Base-by-base conservation (phyloP, 2,797 vertebrate species). In the Muraenolepis orangiensis region DNA sequence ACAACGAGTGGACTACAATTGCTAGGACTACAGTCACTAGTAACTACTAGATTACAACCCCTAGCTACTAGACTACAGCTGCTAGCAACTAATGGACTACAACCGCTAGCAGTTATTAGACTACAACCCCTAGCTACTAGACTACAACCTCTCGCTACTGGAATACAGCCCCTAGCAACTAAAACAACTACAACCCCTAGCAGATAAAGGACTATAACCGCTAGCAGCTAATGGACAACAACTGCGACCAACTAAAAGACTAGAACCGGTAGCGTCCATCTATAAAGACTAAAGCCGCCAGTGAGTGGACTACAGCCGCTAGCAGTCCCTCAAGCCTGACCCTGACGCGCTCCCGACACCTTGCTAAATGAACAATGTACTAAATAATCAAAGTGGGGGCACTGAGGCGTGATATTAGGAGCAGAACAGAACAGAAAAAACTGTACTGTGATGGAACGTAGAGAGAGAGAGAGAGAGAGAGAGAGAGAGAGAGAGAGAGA, bases 381-480 rank as follows among this genome's bases (percentile, higher is more conserved):
- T 28, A 84, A 86, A 87, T 86, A 88, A 90, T 88, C 87, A 88
- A 81, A 89, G 80, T 80, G 75, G 83, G 83, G 67, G 76, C 81
- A 80, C 57, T 75, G 80, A 74, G 84, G 83, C 77, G 66, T 76
- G 79, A 81, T 85, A 85, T 89, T 85, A 78, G 51, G 51, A 57
- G n/a, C 51, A 57, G 51, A 23, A 57, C 51, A 57, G 51, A 23
- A 57, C 51, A 23, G 51, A 57, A 57, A 57, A 57, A 57, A 57
- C 51, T 10, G 51, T 10, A 23, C n/a, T 11, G 20, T 57, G 51
- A 57, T 57, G 51, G 51, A 57, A 57, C 46, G 7, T 18, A n/a
- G 20, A 34, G 32, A 34, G 32, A 34, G 32, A 34, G 32, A 34
- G 72, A 78, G 73, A 51, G 73, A 36, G 67, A 69, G 64, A 70